These are phyloP conservation scores for Planiliza haematocheilus DNA, from an alignment of 2,113 vertebrate species.

Conservation along the genomic window DNA sequence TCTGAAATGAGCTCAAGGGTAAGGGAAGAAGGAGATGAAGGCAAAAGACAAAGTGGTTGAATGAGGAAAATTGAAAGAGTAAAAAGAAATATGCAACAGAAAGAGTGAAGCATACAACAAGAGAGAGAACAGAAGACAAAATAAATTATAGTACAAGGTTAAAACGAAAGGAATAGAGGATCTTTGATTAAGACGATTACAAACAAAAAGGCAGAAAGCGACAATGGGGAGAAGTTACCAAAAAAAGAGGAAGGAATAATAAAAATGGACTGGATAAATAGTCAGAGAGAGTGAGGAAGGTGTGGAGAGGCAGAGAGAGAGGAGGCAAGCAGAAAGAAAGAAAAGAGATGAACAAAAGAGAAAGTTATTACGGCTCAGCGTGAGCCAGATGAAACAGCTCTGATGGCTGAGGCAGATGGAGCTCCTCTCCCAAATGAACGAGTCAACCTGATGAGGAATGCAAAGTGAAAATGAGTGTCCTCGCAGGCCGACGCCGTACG, in stretches of 20 bases:
- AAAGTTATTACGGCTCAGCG: constrained; percentile 59
- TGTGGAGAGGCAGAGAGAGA: constrained; percentile 27
- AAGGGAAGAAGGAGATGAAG: no score
- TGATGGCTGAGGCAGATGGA: constrained; percentile 55
- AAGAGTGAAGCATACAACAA: background rate
- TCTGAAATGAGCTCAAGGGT: no score
- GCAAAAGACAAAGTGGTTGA: no score
- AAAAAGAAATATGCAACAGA: no score
- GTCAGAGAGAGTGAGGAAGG: constrained; percentile 24
- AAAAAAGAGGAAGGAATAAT: background rate
- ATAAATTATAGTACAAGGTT: background rate
- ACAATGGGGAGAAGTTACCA: no score
- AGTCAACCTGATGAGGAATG: constrained; percentile 54
- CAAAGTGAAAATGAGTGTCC: constrained; percentile 36
- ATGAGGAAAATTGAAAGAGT: background rate
- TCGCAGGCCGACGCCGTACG: constrained; percentile 1
- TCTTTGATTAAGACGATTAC: background rate
- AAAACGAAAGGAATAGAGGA: background rate
- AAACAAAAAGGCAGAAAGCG: background rate
- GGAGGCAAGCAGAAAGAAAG: constrained; percentile 15
- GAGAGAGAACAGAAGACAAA: no score
- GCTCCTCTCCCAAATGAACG: constrained; percentile 45
- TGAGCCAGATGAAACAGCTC: constrained; percentile 56
- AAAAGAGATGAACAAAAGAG: constrained; percentile 52
- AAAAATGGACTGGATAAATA: background rate